phyloP scores from a whole-genome alignment of 2,113 vertebrate species.

The Grantiella picta region DNA sequence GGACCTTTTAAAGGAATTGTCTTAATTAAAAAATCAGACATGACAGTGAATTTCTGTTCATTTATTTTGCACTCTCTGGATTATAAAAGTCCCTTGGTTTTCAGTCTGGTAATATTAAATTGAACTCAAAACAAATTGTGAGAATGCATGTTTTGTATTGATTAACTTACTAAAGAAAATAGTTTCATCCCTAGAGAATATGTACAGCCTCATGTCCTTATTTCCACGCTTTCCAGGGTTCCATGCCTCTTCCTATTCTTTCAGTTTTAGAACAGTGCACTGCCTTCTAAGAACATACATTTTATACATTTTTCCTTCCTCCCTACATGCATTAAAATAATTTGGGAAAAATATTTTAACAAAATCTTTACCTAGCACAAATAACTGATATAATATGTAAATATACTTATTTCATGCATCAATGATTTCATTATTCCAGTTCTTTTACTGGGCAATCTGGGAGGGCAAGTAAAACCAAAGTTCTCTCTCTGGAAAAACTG shows the following conservation, averaged over 20 bases:
- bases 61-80: not conserved
- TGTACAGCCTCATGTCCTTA: not conserved
- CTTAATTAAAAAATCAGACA: slow-evolving; percentile 39
- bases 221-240: not conserved
- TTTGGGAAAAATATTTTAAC: not conserved
- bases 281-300: not conserved
- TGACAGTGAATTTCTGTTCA: not conserved
- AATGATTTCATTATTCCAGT: not conserved
- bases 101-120: not conserved
- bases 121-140: not conserved
- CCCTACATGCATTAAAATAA: not conserved
- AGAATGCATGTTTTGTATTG: not conserved
- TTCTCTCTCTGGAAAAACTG: not conserved
- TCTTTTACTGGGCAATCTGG: not conserved
- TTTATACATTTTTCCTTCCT: not conserved
- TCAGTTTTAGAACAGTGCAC: not conserved
- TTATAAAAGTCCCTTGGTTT: not conserved
- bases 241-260: not conserved
- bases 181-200: not conserved
- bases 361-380: not conserved
- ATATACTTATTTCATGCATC: not conserved
- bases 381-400: not conserved
- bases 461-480: not conserved
- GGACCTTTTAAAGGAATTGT: slow-evolving; percentile 4
- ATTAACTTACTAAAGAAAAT: not conserved